A percentile compares a stretch with the other conserved stretches of the same genome.
phyloP scores from a whole-genome alignment of 2,888 invertebrate species.

The Lasioglossum pauxillum region DNA sequence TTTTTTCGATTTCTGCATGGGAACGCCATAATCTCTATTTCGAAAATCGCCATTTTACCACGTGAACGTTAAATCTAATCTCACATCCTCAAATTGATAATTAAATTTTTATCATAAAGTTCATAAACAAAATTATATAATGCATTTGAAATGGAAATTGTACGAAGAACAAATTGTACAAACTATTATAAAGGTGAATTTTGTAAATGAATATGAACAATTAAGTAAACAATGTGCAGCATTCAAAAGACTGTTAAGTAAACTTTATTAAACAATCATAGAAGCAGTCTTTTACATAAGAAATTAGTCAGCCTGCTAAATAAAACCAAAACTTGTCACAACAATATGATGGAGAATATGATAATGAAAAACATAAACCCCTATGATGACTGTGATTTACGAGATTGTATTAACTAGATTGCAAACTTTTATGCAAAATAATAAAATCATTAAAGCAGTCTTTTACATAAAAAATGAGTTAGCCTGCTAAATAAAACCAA shows the following conservation, averaged over 20 bases:
- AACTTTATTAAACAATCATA: not conserved
- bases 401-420: too few species aligned
- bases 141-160: not conserved
- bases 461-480: too few species aligned
- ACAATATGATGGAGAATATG: too few species aligned
- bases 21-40: not conserved
- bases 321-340: too few species aligned
- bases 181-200: not conserved
- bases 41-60: not conserved
- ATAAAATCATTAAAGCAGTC: too few species aligned
- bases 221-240: not conserved
- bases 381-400: too few species aligned
- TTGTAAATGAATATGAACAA: not conserved
- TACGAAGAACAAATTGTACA: not conserved
- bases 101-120: not conserved
- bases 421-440: too few species aligned
- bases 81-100: not conserved
- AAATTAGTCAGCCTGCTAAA: too few species aligned
- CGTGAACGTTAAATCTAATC: too few species aligned
- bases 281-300: too few species aligned
- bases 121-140: not conserved
- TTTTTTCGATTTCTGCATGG: constrained; percentile 39
- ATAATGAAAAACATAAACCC: too few species aligned
- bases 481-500: too few species aligned
- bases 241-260: not conserved